Conservation (phyloP, 2,113 vertebrate genomes). For the Bambusicola thoracicus region DNA sequence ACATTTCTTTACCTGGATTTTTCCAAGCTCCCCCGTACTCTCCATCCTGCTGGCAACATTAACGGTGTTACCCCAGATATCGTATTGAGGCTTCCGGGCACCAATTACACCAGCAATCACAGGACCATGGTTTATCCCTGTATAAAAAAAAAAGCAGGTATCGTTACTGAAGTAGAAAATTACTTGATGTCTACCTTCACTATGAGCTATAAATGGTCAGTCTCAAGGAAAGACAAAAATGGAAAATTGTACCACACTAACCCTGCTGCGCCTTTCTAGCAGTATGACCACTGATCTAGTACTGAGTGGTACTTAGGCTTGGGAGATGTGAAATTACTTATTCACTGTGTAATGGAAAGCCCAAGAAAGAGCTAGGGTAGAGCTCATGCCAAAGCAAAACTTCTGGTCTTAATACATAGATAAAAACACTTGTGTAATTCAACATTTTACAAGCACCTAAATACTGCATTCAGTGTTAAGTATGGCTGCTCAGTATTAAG, state of each 20-base stretch:
- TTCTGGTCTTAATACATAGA: background rate
- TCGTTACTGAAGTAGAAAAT: background rate
- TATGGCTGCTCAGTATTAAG: background rate
- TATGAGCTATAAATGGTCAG: background rate
- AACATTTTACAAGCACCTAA: background rate
- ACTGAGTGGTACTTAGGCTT: background rate
- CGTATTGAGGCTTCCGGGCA: constrained; percentile 97
- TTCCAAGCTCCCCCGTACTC: constrained; percentile 94
- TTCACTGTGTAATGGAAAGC: background rate
- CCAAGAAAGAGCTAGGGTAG: background rate
- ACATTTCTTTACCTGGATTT: constrained; percentile 88
- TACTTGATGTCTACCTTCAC: background rate
- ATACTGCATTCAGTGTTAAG: too few relatives aligned
- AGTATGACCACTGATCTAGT: background rate
- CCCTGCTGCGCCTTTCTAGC: background rate
- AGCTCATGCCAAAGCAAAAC: background rate
- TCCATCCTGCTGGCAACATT: constrained; percentile 98
- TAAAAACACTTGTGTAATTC: background rate
- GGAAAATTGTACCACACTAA: fast-evolving
- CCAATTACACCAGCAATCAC: constrained; percentile 98
- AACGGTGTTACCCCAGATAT: constrained; percentile 98
- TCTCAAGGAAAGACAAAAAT: background rate
- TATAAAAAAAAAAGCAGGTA: background rate
- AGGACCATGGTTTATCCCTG: constrained; percentile 96
- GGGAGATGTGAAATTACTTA: background rate